A percentile compares a stretch with the other conserved stretches of the same genome.
Conservation (phyloP, 2,113 vertebrate species). For the Cyanoliseus patagonus region DNA sequence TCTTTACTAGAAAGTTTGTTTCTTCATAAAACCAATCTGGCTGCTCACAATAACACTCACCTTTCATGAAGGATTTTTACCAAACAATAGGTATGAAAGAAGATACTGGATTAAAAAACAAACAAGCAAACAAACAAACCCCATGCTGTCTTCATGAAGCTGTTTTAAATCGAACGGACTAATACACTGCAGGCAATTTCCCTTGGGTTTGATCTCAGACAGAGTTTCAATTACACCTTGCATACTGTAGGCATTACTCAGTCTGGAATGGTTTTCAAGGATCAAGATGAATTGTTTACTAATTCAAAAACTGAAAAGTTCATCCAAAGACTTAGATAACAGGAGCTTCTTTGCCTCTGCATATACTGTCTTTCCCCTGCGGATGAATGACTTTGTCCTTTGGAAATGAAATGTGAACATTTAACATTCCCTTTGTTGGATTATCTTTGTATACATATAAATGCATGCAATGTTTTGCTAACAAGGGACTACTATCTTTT, state of each 20-base stretch:
- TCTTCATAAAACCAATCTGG: neutral
- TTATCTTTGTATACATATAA: neutral
- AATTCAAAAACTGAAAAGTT: neutral
- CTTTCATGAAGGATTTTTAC: neutral
- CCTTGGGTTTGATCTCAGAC: neutral
- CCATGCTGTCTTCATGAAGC: neutral
- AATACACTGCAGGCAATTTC: conserved; percentile 1
- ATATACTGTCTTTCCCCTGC: neutral
- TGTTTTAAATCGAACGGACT: neutral
- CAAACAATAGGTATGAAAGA: neutral
- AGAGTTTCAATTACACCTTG: conserved; percentile 26
- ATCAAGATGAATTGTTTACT: neutral
- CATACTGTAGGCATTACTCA: conserved; percentile 11
- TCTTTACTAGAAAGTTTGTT: neutral
- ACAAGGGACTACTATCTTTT: neutral
- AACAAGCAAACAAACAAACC: neutral
- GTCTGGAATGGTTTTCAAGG: conserved; percentile 24
- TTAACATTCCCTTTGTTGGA: neutral
- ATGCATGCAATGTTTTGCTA: neutral
- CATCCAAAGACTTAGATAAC: neutral
- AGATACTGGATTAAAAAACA: neutral
- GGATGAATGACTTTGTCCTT: neutral
- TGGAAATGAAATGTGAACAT: neutral
- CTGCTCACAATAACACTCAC: neutral
- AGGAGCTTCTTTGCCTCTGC: neutral